Percentiles rank a stretch among this genome's conserved stretches.
These are phyloP conservation scores for Andrena flavipes DNA, from an alignment of 2,888 invertebrate species.

Conservation along the genomic window DNA sequence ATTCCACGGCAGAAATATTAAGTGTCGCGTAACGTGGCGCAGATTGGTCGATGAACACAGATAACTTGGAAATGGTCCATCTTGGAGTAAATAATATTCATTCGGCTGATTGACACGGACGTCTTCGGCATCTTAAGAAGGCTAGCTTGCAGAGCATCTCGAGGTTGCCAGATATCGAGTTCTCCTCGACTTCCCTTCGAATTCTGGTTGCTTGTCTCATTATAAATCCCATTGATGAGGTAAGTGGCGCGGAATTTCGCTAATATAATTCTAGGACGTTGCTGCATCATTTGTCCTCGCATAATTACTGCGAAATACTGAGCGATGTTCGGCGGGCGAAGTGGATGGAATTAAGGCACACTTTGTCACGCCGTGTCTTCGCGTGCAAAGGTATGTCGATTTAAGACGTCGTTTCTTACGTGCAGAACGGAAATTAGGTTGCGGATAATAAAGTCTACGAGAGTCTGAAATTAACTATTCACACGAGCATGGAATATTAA, in stretches of 20 bases:
- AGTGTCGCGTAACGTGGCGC: neutral
- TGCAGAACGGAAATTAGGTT: neutral
- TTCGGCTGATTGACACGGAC: slow-evolving; percentile 37
- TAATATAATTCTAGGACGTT: neutral
- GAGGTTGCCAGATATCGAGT: slow-evolving; percentile 20
- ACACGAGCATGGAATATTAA: neutral
- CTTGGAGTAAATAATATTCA: slow-evolving; percentile 31
- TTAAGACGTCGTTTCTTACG: slow-evolving; percentile 4
- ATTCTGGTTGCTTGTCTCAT: neutral
- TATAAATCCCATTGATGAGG: neutral
- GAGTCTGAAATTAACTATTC: neutral
- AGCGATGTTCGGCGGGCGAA: neutral
- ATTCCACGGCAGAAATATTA: neutral
- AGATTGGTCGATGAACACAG: neutral
- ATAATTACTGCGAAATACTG: neutral
- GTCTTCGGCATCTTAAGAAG: slow-evolving; percentile 25
- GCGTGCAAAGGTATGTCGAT: neutral
- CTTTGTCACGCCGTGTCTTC: slow-evolving; percentile 9
- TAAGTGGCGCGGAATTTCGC: slow-evolving; percentile 14
- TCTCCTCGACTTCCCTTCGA: slow-evolving; percentile 4
- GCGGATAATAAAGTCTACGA: neutral
- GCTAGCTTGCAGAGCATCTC: neutral
- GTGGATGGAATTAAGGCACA: neutral
- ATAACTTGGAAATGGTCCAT: slow-evolving; percentile 35
- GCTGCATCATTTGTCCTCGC: neutral